Percentiles rank a stretch among this genome's conserved stretches.
phyloP scores from a whole-genome alignment of 1,140 invertebrate genomes.

The Babylonia areolata region DNA sequence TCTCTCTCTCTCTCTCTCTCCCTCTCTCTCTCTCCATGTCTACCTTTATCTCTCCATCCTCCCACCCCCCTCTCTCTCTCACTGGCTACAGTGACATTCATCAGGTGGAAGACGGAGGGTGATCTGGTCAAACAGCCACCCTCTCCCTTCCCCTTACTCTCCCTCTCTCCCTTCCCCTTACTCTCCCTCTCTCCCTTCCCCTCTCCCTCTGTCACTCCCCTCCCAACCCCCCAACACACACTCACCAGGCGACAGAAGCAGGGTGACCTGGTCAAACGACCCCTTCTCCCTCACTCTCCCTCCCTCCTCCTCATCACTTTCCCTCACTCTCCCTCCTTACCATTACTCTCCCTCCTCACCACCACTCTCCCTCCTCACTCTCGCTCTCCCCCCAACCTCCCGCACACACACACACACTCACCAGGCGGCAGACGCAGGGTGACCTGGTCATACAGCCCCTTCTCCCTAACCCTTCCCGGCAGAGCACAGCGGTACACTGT shows the following conservation, averaged over 20 bases:
- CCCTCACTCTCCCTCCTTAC: no score
- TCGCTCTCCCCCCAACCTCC: no score
- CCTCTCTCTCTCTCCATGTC: background rate
- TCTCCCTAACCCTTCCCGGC: slow-evolving; percentile 8
- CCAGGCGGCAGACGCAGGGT: background rate
- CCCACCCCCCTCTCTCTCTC: background rate
- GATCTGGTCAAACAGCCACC: background rate
- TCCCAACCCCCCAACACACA: no score
- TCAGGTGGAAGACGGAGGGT: background rate
- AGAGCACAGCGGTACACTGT: slow-evolving; percentile 28
- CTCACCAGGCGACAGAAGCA: background rate
- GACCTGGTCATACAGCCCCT: slow-evolving; percentile 5
- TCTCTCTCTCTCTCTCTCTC: slow-evolving; percentile 18
- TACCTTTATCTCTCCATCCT: background rate
- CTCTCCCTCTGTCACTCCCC: no score
- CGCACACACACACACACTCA: no score
- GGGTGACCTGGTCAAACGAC: background rate
- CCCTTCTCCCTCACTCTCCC: background rate
- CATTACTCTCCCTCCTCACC: no score
- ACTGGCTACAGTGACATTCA: background rate
- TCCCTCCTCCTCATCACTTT: background rate
- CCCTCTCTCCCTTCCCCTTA: no score
- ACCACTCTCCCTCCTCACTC: no score
- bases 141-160: background rate
- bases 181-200: no score